These are phyloP conservation scores for Elgaria multicarinata DNA, from an alignment of 2,113 vertebrate species.

Conservation along the genomic window DNA sequence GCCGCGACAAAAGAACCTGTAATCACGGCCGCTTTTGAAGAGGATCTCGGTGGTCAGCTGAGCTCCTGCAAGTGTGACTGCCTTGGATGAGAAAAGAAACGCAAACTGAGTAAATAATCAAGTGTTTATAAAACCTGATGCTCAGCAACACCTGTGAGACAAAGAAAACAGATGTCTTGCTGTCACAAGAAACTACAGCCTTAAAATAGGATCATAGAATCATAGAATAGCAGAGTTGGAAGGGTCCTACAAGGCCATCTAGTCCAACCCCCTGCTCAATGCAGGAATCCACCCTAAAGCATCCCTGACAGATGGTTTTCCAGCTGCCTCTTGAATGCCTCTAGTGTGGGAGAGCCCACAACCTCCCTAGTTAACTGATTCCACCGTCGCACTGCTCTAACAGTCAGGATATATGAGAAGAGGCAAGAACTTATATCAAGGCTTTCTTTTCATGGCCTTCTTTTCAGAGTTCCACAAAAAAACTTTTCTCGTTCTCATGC, in stretches of 20 bases:
- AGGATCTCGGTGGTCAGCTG: constrained; percentile 86
- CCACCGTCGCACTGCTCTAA: too few species aligned
- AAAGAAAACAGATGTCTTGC: neutral
- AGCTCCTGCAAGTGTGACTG: constrained; percentile 81
- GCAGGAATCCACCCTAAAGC: too few species aligned
- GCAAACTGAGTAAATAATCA: neutral
- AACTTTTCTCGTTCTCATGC: constrained; percentile 1
- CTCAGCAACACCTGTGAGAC: neutral
- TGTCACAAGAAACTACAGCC: neutral
- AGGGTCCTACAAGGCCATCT: too few species aligned
- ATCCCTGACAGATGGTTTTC: too few species aligned
- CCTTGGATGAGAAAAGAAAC: constrained; percentile 75
- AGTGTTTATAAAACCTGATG: neutral
- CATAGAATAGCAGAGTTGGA: too few species aligned
- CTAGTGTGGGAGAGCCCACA: too few species aligned
- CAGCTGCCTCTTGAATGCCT: too few species aligned
- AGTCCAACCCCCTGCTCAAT: too few species aligned
- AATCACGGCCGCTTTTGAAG: constrained; percentile 88
- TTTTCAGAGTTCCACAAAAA: constrained; percentile 20
- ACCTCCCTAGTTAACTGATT: too few species aligned
- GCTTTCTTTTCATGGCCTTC: constrained; percentile 15
- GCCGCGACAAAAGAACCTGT: constrained; percentile 90
- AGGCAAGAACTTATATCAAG: neutral
- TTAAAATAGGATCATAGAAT: neutral
- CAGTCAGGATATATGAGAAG: too few species aligned